These are phyloP conservation scores for Micrasema minimum DNA, from an alignment of 1,140 invertebrate species.

Conservation along the genomic window DNA sequence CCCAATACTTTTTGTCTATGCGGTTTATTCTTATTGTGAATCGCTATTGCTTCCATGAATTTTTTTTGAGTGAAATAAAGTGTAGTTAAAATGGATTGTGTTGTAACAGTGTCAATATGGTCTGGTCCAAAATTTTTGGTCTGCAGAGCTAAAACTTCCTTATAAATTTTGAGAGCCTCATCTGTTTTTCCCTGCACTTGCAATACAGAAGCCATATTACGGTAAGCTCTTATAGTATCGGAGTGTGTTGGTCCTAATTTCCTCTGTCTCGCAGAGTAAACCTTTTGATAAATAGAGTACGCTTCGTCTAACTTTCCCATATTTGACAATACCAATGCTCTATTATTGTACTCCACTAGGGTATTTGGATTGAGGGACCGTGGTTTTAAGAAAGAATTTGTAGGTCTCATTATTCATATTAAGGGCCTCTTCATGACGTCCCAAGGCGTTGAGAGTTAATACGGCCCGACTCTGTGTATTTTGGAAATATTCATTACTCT, in stretches of 20 bases:
- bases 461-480: not conserved
- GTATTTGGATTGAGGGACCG: not conserved
- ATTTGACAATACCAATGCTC: not conserved
- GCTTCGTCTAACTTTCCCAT: not conserved
- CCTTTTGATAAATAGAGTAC: not conserved
- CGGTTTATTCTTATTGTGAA: not conserved
- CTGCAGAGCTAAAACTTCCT: not conserved
- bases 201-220: not conserved
- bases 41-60: not conserved
- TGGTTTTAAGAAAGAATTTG: not conserved
- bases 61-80: not conserved
- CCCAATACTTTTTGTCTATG: not conserved
- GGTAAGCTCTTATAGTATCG: not conserved
- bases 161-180: not conserved
- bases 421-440: not conserved
- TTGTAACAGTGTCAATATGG: not conserved
- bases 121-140: not conserved
- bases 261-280: not conserved
- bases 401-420: not conserved
- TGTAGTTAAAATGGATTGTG: not conserved
- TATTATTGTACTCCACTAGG: not conserved
- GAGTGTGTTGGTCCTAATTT: not conserved
- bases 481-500: not conserved
- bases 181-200: not conserved
- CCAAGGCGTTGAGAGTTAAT: not conserved